Percentiles rank a stretch among this genome's conserved stretches.
These are phyloP conservation scores for Amiota mariae DNA, from an alignment of 2,888 invertebrate genomes.

Conservation along the genomic window DNA sequence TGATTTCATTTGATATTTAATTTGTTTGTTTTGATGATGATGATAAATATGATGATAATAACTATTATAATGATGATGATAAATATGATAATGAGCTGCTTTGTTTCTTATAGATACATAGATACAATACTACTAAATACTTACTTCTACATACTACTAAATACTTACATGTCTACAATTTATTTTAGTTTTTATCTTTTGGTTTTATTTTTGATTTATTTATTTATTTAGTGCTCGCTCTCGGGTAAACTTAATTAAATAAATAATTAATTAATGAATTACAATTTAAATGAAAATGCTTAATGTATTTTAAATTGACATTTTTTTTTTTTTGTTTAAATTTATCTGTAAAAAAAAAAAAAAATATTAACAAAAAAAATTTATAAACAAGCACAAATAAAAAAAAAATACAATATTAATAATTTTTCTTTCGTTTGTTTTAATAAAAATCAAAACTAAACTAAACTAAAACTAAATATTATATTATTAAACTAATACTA, in stretches of 20 bases:
- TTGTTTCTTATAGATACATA: slow-evolving; percentile 19
- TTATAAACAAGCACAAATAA: too few relatives aligned
- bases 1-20: neutral
- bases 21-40: neutral
- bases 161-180: neutral
- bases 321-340: neutral
- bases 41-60: slow-evolving; percentile 9
- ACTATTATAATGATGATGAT: neutral
- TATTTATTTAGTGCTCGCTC: neutral
- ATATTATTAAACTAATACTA: too few relatives aligned
- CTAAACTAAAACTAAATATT: too few relatives aligned
- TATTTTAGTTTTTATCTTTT: neutral
- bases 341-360: neutral
- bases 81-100: slow-evolving; percentile 8
- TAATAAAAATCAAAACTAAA: too few relatives aligned
- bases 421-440: too few relatives aligned
- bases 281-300: too few relatives aligned
- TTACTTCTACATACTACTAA: neutral
- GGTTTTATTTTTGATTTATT: neutral
- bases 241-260: neutral
- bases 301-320: neutral
- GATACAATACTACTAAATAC: neutral
- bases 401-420: too few relatives aligned
- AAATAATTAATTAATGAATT: neutral
- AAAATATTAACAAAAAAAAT: neutral